Percentiles rank a stretch among this genome's conserved stretches.
These are phyloP conservation scores for Astropecten irregularis DNA, from an alignment of 53 echinoderm and acorn worm species.

Conservation along the genomic window DNA sequence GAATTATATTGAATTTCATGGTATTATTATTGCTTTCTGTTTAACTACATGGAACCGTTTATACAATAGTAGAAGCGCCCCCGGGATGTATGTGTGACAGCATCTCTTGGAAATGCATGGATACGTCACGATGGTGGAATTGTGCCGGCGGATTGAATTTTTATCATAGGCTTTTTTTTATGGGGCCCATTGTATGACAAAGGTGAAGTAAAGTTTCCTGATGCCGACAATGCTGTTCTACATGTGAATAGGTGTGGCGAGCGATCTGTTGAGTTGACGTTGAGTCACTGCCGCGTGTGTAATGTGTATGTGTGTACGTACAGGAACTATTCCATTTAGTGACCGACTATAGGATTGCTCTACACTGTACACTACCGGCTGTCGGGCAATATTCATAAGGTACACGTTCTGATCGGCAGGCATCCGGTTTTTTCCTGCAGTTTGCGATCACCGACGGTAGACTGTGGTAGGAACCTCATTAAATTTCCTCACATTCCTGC, in stretches of 20 bases:
- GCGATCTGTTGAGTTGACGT: not conserved
- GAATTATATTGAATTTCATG: too few species aligned
- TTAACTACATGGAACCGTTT: too few species aligned
- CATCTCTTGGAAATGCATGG: constrained; percentile 17
- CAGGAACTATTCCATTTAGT: constrained; percentile 41
- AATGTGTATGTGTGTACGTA: constrained; percentile 1
- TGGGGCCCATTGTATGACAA: not conserved
- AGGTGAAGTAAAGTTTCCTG: constrained; percentile 2
- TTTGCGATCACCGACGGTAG: not conserved
- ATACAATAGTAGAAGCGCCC: constrained; percentile 12
- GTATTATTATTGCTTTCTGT: too few species aligned
- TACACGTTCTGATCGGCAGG: not conserved
- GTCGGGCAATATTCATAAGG: not conserved
- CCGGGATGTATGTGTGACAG: constrained; percentile 16
- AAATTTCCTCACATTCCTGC: not conserved
- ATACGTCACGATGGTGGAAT: not conserved
- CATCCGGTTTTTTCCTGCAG: not conserved
- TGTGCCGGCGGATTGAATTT: constrained; percentile 3
- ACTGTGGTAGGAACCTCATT: not conserved
- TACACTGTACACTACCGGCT: not conserved
- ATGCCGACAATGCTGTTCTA: constrained; percentile 1
- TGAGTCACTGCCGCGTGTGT: constrained; percentile 42
- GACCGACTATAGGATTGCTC: not conserved
- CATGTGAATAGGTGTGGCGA: constrained; percentile 39
- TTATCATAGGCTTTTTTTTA: not conserved